Percentiles rank a stretch among this genome's conserved stretches.
These are phyloP conservation scores for Drosophila lacicola DNA, from an alignment of 2,888 invertebrate genomes.

Conservation along the genomic window DNA sequence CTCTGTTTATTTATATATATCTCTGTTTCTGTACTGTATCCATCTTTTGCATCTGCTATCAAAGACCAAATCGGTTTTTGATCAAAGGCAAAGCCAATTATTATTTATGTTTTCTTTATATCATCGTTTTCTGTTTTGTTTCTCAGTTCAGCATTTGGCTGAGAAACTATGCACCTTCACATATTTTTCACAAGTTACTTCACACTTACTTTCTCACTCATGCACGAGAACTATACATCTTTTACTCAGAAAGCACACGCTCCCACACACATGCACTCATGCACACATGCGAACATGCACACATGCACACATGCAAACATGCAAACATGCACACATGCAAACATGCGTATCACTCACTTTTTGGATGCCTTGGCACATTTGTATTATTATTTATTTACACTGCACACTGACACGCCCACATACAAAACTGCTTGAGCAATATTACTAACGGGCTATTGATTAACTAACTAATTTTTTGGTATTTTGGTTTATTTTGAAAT, in stretches of 20 bases:
- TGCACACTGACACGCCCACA: conserved; percentile 63
- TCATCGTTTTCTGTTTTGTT: conserved; percentile 34
- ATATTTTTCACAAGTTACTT: conserved; percentile 1
- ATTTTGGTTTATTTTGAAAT: conserved; percentile 5
- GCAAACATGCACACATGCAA: background rate
- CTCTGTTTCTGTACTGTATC: conserved; percentile 18
- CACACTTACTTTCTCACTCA: conserved; percentile 50
- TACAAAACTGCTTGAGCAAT: conserved; percentile 67
- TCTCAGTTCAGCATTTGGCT: conserved; percentile 63
- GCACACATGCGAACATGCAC: conserved; percentile 27
- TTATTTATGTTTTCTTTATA: conserved; percentile 22
- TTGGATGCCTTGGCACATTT: conserved; percentile 45
- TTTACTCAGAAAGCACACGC: conserved; percentile 15
- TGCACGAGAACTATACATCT: conserved; percentile 52
- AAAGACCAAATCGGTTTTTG: conserved; percentile 3
- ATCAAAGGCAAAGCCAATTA: conserved; percentile 13
- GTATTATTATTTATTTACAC: conserved; percentile 53
- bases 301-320: conserved; percentile 8
- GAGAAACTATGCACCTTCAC: conserved; percentile 47
- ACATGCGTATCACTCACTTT: conserved; percentile 16
- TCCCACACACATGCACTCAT: background rate
- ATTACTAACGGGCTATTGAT: conserved; percentile 42
- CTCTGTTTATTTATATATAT: conserved; percentile 15
- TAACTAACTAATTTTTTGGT: conserved; percentile 40
- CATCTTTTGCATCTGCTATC: conserved; percentile 32